Base-by-base conservation (phyloP, 2,113 vertebrate species). In the Paramisgurnus dabryanus region DNA sequence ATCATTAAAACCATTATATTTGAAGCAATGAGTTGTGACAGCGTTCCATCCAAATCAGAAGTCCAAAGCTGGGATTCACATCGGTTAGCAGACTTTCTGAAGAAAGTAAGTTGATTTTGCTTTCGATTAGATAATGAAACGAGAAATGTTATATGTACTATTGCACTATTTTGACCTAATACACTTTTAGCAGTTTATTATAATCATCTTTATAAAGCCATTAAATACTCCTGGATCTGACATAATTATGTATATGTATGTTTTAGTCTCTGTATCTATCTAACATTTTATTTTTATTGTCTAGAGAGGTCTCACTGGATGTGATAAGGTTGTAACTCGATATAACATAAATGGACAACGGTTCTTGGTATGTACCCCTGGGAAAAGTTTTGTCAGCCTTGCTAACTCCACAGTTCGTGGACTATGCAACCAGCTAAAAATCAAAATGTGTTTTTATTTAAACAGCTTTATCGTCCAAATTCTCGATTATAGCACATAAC, bases 291-390 rank as follows among this genome's bases (percentile, higher is more conserved):
- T 80, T 39, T 13, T 74, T 72, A 12, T 63, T 34, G 18, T 82
- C 27, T 88, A 98, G 96, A 87, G 94, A 64, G 94, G 91, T 65
- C 92, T 95, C 61, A 90, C 90, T 7, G 96, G 96, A 78, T 97
- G 96, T 83, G 96, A 98, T 68, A 97, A 96, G 86, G 92, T 94
- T 0, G 94, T 97, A 53, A 83, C 88, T 84, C 96, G 95, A 82
- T 60, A 93, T 85, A 90, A 86, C 74, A 98, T 99, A 53, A 94
- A 81, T 1, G 97, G 97, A 3, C 89, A 91, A 43, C 92, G 96
- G 74, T 99, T 99, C 85, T 86, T 98, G 95, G 97, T 99, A 90
- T 96, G 97, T 87, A 80, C 9, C 57, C 7, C 6, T 58, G 13
- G 22, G 2, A 58, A 2, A n/a, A 58, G 7, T 6, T n/a, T 58